These are phyloP conservation scores for Agrotis ipsilon DNA, from an alignment of 2,888 invertebrate genomes.

Conservation along the genomic window DNA sequence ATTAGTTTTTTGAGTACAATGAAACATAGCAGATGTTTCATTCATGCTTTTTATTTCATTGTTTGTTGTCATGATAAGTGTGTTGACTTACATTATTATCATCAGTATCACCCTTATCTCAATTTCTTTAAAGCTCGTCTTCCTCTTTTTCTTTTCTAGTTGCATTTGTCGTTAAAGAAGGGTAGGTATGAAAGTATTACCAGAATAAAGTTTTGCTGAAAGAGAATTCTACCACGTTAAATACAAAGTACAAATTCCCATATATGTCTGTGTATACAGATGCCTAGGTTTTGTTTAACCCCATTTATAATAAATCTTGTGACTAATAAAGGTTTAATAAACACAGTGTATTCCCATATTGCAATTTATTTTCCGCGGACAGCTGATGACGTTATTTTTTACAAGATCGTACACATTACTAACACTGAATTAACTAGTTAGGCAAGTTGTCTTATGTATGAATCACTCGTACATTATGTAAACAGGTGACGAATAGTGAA, in stretches of 20 bases:
- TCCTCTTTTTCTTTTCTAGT: no score
- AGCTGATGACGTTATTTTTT: constrained; percentile 45
- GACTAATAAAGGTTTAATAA: constrained; percentile 28
- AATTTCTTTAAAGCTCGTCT: neutral
- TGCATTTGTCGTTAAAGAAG: no score
- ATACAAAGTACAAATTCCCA: neutral
- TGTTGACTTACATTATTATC: constrained; percentile 1
- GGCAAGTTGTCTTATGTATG: constrained; percentile 48
- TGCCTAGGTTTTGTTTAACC: constrained; percentile 1
- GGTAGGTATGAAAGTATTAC: no score
- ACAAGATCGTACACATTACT: constrained; percentile 29
- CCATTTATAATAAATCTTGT: constrained; percentile 16
- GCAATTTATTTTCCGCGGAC: constrained; percentile 44
- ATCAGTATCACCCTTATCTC: neutral
- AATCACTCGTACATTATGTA: constrained; percentile 73
- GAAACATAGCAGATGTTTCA: constrained; percentile 21
- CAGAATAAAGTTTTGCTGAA: neutral
- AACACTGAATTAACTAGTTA: constrained; percentile 47
- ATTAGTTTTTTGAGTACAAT: constrained; percentile 2
- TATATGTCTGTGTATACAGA: neutral
- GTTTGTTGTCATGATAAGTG: neutral
- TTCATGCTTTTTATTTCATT: constrained; percentile 10
- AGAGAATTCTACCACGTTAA: neutral
- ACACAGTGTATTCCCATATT: constrained; percentile 55
- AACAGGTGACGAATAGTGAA: constrained; percentile 77